Evolutionary conservation across 2,113 vertebrate genomes (phyloP).

Genomic region (Engystomops pustulosus): DNA sequence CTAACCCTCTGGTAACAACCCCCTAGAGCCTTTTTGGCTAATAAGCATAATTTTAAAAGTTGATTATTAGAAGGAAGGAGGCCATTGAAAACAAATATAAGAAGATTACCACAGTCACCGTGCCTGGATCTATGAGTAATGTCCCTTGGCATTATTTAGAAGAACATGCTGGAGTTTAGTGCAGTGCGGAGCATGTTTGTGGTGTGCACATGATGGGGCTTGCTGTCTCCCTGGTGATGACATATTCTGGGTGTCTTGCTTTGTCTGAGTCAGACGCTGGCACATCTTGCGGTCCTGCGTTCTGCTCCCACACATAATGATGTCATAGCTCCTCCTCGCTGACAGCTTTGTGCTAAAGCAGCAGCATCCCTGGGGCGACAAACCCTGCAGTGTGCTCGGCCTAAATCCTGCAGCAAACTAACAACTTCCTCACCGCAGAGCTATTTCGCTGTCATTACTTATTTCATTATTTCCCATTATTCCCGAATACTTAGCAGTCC

Average conservation of each 20-base stretch:
- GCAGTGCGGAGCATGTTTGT: neutral
- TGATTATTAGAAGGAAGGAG: too few species aligned
- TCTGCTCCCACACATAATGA: constrained; percentile 40
- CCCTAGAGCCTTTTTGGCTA: too few species aligned
- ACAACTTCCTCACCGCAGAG: neutral
- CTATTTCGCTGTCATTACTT: neutral
- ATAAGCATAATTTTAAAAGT: too few species aligned
- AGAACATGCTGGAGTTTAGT: too few species aligned
- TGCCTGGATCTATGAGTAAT: too few species aligned
- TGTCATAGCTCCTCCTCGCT: neutral
- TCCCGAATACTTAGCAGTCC: neutral
- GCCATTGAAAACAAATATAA: too few species aligned
- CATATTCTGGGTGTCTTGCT: neutral
- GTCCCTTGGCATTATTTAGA: too few species aligned
- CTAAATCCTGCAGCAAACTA: constrained; percentile 13
- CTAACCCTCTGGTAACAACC: too few species aligned
- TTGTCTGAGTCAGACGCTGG: neutral
- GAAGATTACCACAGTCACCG: too few species aligned
- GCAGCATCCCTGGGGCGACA: constrained; percentile 15
- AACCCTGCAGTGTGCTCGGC: neutral
- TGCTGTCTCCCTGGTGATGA: neutral
- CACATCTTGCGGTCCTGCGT: neutral
- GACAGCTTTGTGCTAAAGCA: neutral
- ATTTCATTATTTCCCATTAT: neutral
- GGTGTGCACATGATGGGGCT: neutral